Evolutionary conservation across 2,797 vertebrate species (phyloP).

Genomic region (Sylvia borin): DNA sequence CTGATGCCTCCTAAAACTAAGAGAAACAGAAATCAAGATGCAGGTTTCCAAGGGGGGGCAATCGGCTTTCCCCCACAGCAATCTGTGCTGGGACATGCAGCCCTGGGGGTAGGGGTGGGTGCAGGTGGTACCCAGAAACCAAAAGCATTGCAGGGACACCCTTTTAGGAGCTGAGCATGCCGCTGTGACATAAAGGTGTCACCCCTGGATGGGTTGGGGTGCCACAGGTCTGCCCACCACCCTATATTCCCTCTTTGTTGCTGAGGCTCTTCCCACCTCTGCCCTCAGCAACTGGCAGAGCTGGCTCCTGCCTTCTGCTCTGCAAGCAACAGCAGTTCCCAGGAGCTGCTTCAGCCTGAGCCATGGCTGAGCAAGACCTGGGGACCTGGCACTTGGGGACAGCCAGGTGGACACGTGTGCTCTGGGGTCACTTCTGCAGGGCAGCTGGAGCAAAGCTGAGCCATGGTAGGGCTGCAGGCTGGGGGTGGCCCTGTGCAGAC

Average conservation of each 20-base stretch:
- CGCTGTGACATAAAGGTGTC: not conserved
- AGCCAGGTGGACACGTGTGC: not conserved
- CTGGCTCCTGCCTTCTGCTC: not conserved
- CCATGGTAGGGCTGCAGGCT: not conserved
- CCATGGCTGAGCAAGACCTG: not conserved
- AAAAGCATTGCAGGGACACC: accelerated
- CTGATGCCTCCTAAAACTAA: not conserved
- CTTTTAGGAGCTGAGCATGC: accelerated
- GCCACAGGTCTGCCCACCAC: not conserved
- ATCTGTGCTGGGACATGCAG: not conserved
- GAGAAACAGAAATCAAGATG: not conserved
- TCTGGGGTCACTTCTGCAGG: not conserved
- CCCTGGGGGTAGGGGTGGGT: accelerated
- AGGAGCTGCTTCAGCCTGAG: not conserved
- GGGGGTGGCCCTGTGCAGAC: not conserved
- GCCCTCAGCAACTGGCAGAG: not conserved
- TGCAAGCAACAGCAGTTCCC: not conserved
- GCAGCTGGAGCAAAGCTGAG: not conserved
- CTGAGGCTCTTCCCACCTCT: not conserved
- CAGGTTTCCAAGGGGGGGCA: not conserved
- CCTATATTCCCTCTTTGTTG: accelerated
- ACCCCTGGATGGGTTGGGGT: not conserved
- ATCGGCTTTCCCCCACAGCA: not conserved
- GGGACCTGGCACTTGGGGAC: not conserved
- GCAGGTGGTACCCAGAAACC: not conserved